Percentiles rank a stretch among this genome's conserved stretches.
Conservation (phyloP, 2,797 vertebrate species). For the Glossophaga mutica region DNA sequence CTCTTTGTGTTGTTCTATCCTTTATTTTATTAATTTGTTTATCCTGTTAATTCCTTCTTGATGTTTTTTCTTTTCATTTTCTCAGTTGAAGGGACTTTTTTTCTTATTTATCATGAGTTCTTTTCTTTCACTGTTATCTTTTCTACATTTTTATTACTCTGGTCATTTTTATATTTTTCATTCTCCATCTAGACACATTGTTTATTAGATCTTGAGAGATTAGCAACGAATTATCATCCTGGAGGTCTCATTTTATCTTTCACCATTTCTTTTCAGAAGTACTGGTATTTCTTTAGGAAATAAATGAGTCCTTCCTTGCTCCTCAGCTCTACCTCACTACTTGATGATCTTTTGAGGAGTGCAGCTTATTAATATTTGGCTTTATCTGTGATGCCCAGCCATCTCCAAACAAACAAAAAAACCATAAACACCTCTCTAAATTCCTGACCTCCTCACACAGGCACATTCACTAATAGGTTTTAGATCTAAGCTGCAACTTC, state of each 20-base stretch:
- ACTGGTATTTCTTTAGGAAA: not conserved
- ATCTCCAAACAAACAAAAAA: not conserved
- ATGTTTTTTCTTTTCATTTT: not conserved
- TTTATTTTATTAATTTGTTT: not conserved
- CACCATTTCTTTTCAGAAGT: not conserved
- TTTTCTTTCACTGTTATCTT: not conserved
- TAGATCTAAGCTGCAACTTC: not conserved
- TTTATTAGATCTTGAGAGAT: not conserved
- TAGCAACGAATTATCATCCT: not conserved
- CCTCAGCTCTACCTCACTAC: not conserved
- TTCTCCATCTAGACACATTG: not conserved
- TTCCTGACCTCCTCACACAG: not conserved
- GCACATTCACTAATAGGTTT: not conserved
- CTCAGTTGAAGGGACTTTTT: not conserved
- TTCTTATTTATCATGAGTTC: not conserved
- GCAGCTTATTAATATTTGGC: not conserved
- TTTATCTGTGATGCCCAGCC: not conserved
- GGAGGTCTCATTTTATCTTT: conserved; percentile 3
- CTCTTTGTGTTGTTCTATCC: not conserved
- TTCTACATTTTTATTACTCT: not conserved
- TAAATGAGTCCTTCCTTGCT: not conserved
- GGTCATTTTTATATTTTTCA: not conserved
- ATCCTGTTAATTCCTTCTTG: not conserved
- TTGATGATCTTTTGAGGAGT: not conserved
- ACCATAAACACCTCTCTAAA: not conserved